Base-by-base conservation (phyloP, 2,113 vertebrate genomes). In the Misgurnus anguillicaudatus region DNA sequence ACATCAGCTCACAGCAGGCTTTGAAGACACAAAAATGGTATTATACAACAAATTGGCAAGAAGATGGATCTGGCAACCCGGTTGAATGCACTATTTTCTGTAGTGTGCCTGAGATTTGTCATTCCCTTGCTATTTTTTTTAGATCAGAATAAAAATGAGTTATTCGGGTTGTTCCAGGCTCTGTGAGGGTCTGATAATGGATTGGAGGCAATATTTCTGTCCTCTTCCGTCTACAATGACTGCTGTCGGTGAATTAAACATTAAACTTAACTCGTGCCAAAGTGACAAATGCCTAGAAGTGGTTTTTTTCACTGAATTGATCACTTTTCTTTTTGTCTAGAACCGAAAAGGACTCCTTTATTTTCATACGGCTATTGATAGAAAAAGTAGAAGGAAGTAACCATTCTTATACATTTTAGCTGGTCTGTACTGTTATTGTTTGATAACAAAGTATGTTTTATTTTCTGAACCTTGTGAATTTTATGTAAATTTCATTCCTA, bases 31-130 rank as follows among this genome's bases (percentile, higher is more conserved):
- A 53, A 58, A 74, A 66, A 55, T 53, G 19, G 31, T 68, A 58
- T 82, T 82, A 74, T 41, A 13, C 68, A 78, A 61, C 48, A 73
- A 86, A 85, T 75, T 84, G 58, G 82, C 55, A 61, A 78, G 19
- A 82, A 71, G 72, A 63, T 21, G 79, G 85, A 83, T 87, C 86
- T 86, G 83, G 71, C 83, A 87, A 86, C 73, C 80, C 65, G 77
- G 71, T 53, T 90, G 80, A 81, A 74, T 80, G 80, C 75, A 85
- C 83, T 38, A 82, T 87, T 82, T 83, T 84, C 78, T 69, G 78
- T 84, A 81, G 66, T 48, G 62, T 13, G 53, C 16, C 45, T 51
- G 77, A 71, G 71, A 80, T 71, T 73, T 66, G 80, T 85, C 38
- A 77, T 87, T 84, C 78, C 58, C 58, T 5, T 73, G 79, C 86